Base-by-base conservation (phyloP, 2,113 vertebrate genomes). In the Chamaea fasciata region DNA sequence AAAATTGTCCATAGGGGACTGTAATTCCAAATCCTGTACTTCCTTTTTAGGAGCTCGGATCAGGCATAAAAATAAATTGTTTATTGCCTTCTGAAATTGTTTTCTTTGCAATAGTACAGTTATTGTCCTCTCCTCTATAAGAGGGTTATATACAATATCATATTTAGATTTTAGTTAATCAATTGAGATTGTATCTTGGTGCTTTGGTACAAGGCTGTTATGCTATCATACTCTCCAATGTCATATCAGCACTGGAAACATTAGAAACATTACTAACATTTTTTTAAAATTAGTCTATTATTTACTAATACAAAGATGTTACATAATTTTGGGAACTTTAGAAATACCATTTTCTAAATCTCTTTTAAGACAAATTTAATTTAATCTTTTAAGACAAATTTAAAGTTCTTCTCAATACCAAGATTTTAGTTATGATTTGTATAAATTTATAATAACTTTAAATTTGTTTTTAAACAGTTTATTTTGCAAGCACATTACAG, bases 11-110 rank as follows among this genome's bases (percentile, higher is more conserved):
- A 79, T 49, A 70, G 28, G 31, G 47, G 67, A 95, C 82, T 94
- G 92, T 11, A 87, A 20, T 67, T 57, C 8, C 70, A 96, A 63
- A 86, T 52, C 49, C 37, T 14, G 42, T 57, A 67, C 24, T 85
- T 73, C 86, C 42, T 91, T 73, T 84, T 89, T 94, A 91, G 92
- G 94, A 89, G 57, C 75, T 95, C 70, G 94, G 24, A 94, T 79
- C 37, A 96, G 49, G 52, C 59, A 88, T 93, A 87, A 50, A 87
- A 59, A 12, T 10, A 94, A 80, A 76, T 83, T 91, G 52, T 31
- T 78, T 23, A 33, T 69, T 94, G 26, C 31, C 80, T 87, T 79
- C 74, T 65, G 46, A 90, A 83, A 15, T 89, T 94, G 62, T 88
- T 87, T 95, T 55, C 13, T 92, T 77, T 10, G 8, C n/a, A 84